phyloP scores from a whole-genome alignment of 1,140 invertebrate species.

The Drosophila murphyi region DNA sequence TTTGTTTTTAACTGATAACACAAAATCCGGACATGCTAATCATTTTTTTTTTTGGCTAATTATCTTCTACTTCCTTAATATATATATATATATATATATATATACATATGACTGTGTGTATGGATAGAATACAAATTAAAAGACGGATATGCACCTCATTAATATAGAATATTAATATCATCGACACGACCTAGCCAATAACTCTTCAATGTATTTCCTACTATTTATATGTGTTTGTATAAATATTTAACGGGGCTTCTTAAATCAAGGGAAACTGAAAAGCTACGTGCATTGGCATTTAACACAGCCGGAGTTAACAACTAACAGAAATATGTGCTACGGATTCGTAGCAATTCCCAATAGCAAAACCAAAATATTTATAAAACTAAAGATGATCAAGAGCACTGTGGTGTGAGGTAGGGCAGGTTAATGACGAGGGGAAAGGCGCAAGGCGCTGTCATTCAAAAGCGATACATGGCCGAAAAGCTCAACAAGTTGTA shows the following conservation, averaged over 20 bases:
- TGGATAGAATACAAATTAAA: slow-evolving; percentile 26
- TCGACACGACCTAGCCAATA: slow-evolving; percentile 40
- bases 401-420: background rate
- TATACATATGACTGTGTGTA: background rate
- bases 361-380: slow-evolving; percentile 12
- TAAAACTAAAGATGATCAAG: slow-evolving; percentile 6
- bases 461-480: slow-evolving; percentile 39
- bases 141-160: slow-evolving; percentile 39
- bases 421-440: background rate
- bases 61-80: slow-evolving; percentile 9
- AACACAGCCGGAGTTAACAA: slow-evolving; percentile 6
- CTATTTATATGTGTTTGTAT: background rate
- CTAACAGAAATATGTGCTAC: slow-evolving; percentile 25
- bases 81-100: no score
- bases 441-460: slow-evolving; percentile 49
- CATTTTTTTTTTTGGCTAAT: slow-evolving; percentile 23
- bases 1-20: slow-evolving; percentile 7
- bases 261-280: background rate
- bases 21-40: background rate
- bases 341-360: background rate
- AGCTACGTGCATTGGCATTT: slow-evolving; percentile 30
- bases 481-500: background rate
- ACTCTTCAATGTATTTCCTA: slow-evolving; percentile 24
- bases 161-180: slow-evolving; percentile 17
- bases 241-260: slow-evolving; percentile 15